Percentiles rank a stretch among this genome's conserved stretches.
These are phyloP conservation scores for Junco hyemalis DNA, from an alignment of 2,113 vertebrate species.

Conservation along the genomic window DNA sequence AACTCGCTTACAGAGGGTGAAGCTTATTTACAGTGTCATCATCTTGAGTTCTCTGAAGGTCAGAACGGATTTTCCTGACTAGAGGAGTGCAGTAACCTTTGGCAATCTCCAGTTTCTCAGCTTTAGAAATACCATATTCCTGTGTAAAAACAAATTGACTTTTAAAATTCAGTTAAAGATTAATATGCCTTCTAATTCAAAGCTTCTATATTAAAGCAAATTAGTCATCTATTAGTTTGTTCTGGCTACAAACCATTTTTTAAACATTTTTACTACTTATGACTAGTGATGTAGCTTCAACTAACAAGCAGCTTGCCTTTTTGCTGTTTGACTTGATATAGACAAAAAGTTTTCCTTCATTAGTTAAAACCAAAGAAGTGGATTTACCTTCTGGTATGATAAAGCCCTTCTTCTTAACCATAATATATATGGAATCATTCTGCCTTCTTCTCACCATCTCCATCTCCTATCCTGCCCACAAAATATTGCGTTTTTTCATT, in stretches of 20 bases:
- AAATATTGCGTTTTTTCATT: neutral
- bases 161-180: neutral
- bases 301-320: neutral
- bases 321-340: neutral
- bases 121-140: conserved; percentile 90
- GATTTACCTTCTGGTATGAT: neutral
- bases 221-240: neutral
- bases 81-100: conserved; percentile 91
- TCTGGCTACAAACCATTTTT: neutral
- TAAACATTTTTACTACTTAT: neutral
- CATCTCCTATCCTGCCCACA: neutral
- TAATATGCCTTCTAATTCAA: neutral
- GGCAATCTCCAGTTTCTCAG: conserved; percentile 89
- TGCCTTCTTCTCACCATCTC: neutral
- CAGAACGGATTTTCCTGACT: conserved; percentile 88
- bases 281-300: neutral
- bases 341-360: neutral
- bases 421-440: neutral
- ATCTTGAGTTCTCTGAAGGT: conserved; percentile 90
- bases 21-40: conserved; percentile 93
- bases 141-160: conserved; percentile 52
- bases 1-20: conserved; percentile 84
- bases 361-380: neutral
- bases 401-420: neutral
- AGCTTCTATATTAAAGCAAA: neutral